Evolutionary conservation across 37 sponge, comb jelly and placozoan species (phyloP), one percentile per base, ranked within the genome.

Genomic region (Tethya wilhelma): DNA sequence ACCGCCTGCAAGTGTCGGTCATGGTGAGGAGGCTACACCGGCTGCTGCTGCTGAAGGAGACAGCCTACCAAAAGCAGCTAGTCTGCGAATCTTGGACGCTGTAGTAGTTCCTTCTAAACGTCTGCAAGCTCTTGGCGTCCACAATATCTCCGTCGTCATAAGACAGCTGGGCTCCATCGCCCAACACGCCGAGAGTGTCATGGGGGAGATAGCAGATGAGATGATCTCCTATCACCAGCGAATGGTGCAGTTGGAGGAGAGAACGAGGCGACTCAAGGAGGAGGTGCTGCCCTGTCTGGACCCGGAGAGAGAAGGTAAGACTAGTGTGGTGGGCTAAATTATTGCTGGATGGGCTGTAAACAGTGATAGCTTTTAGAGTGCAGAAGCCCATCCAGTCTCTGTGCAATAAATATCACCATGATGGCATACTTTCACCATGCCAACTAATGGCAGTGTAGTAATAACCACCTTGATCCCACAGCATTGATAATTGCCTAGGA

Each of bases 181-280:
- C 32, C 39, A 66, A 64, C 75, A 83, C 49, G 84, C 84, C 38
- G 84, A 83, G 56, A 37, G 68, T 26, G 29, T 83, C 2, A 32
- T 83, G 67, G 84, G 84, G 1, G 75, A 64, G 25, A 17, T 83
- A 23, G 65, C 65, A 2, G 84, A 83, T 20, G 26, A 12, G n/a
- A 20, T 74, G 40, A 39, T 17, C 26, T 33, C 23, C 17, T 74
- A 23, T 42, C 65, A 73, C 53, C 5, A 2, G 55, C 28, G 84
- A 29, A 44, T 12, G 0, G 38, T 33, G 40, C 37, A 44, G 40
- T 57, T 83, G 56, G 75, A 65, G 38, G 67, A 43, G 8, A 46
- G 84, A 34, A 49, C 45, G 44, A 31, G 42, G 5, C 8, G 68
- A 23, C 67, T 83, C 42, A 73, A 25, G 36, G 75, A 46, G 1